Evolutionary conservation across 2,888 invertebrate species (phyloP), one percentile per base, ranked within the genome.

Genomic region (Cantharis lateralis): DNA sequence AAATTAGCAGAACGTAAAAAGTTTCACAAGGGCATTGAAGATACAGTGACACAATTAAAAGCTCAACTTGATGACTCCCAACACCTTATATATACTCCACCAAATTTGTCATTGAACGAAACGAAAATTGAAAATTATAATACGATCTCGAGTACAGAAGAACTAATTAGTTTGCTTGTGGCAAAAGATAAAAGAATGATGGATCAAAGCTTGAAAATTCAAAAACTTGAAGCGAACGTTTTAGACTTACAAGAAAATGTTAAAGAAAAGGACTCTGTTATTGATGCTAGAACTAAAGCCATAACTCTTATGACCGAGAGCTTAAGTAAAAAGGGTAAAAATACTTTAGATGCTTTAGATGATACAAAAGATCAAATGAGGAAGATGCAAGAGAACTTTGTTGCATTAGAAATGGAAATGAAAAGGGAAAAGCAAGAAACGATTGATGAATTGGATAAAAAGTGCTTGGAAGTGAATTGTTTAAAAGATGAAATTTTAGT

Each of bases 171-270:
- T 77, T 85, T 87, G 82, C 87, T 92, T 77, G 88, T 91, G 15
- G 90, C 90, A 78, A 93, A 93, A 83, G 93, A 93, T 84, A 91
- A 90, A 75, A 90, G 90, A 83, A 91, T 94, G 75, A 85, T 90
- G 61, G 93, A 95, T 83, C 89, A 96, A 76, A 90, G 91, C 84
- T 92, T 91, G 80, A 92, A 91, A 85, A 91, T 95, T n/a, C 90
- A 93, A 81, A 93, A 94, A 83, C 89, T 95, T 86, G 95, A 96
- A 87, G 92, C 92, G 10, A 91, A 91, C 78, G 91, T 96, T 69
- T 87, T 96, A 80, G 97, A 97, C 87, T 89, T 95, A 70, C 95
- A 96, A 88, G 96, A 96, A 86, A 93, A 93, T 87, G 89, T 96
- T 3, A 93, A 92, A 84, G 95, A 96, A 88, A 95, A 96, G 87